Percentiles rank a stretch among this genome's conserved stretches.
Evolutionary conservation across 2,888 invertebrate species (phyloP).

Genomic region (Apotomis betuletana): DNA sequence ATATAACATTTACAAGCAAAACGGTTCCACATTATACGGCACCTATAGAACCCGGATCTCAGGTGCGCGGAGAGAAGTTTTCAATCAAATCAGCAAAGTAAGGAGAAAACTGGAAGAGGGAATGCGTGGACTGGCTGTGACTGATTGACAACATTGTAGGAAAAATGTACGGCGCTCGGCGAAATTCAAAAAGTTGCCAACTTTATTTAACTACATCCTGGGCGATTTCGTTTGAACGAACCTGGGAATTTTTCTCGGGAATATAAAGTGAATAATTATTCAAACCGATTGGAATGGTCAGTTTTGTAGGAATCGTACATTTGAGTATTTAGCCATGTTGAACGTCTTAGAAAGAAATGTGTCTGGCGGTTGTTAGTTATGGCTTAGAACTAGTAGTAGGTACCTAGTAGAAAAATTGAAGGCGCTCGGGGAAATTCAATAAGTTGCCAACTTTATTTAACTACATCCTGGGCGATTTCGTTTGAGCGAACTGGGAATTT

Average conservation of each 20-base stretch:
- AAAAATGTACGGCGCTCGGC: constrained; percentile 44
- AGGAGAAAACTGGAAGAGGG: constrained; percentile 64
- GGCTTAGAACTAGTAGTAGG: too few species aligned
- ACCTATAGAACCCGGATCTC: constrained; percentile 53
- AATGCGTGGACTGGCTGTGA: constrained; percentile 65
- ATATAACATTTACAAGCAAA: constrained; percentile 36
- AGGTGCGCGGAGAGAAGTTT: constrained; percentile 76
- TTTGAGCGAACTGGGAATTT: constrained; percentile 8
- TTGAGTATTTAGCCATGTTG: too few species aligned
- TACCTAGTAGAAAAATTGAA: constrained; percentile 45
- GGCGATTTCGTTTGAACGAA: constrained; percentile 47
- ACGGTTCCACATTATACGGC: constrained; percentile 34
- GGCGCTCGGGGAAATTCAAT: constrained; percentile 22
- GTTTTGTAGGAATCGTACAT: too few species aligned
- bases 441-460: constrained; percentile 52
- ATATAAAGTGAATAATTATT: background rate
- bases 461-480: constrained; percentile 58
- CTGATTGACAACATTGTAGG: constrained; percentile 80
- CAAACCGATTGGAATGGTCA: background rate
- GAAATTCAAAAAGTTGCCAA: constrained; percentile 52
- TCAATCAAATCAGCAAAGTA: constrained; percentile 77
- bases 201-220: constrained; percentile 53
- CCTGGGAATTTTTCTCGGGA: background rate
- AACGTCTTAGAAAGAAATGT: too few species aligned
- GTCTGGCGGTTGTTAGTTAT: too few species aligned